phyloP scores from a whole-genome alignment of 2,113 vertebrate species.

The Acrocephalus kingi region DNA sequence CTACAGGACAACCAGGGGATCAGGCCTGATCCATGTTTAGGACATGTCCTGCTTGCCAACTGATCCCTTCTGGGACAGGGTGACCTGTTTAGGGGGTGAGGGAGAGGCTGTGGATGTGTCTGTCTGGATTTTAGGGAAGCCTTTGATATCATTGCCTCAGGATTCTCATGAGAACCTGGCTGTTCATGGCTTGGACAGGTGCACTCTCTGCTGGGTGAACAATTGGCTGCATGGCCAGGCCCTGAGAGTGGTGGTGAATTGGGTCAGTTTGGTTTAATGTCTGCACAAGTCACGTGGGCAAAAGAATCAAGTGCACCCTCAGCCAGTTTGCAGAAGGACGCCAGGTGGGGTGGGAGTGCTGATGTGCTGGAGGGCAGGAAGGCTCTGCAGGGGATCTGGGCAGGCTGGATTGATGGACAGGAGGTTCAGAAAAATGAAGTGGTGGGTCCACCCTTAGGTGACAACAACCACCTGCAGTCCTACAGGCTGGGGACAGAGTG shows the following conservation, averaged over 20 bases:
- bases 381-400: not conserved
- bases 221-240: not conserved
- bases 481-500: not conserved
- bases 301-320: not conserved
- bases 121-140: not conserved
- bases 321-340: not conserved
- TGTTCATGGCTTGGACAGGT: not conserved
- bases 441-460: not conserved
- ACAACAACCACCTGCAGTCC: not conserved
- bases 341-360: rapidly evolving
- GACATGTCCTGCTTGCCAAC: not conserved
- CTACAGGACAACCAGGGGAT: not conserved
- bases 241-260: not conserved
- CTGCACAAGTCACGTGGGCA: not conserved
- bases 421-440: not conserved
- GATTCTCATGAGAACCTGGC: too few relatives aligned
- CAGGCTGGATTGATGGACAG: not conserved
- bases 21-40: not conserved
- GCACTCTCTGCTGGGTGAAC: not conserved
- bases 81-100: not conserved
- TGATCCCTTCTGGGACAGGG: not conserved
- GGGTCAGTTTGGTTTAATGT: not conserved
- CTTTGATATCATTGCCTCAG: not conserved
- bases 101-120: not conserved
- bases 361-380: not conserved